Percentiles rank a stretch among this genome's conserved stretches.
Conservation (phyloP, 1,140 invertebrate species). For the Drosophila funebris region DNA sequence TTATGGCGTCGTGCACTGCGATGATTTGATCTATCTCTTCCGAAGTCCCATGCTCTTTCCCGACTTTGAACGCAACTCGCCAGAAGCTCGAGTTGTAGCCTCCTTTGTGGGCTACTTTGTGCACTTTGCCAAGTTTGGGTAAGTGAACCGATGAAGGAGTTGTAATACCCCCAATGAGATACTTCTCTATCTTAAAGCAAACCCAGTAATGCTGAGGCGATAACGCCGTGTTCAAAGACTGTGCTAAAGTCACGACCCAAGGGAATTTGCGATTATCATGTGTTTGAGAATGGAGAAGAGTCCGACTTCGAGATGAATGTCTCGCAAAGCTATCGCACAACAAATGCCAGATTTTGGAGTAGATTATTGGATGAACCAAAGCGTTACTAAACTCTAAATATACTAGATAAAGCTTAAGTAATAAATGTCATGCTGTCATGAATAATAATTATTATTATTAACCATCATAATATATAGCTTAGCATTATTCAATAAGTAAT, state of each 20-base stretch:
- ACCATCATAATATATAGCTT: neutral
- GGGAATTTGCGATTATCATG: slow-evolving; percentile 73
- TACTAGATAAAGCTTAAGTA: neutral
- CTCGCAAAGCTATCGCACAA: slow-evolving; percentile 39
- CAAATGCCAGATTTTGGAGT: slow-evolving; percentile 56
- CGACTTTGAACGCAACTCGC: slow-evolving; percentile 62
- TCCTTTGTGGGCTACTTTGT: slow-evolving; percentile 66
- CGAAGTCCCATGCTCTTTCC: slow-evolving; percentile 70
- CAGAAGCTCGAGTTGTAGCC: slow-evolving; percentile 53
- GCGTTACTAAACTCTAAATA: neutral
- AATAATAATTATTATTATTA: too few species aligned
- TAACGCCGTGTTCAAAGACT: slow-evolving; percentile 38
- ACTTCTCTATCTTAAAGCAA: slow-evolving; percentile 29
- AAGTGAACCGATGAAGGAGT: neutral
- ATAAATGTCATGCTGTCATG: neutral
- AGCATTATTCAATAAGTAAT: neutral
- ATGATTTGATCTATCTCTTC: slow-evolving; percentile 79
- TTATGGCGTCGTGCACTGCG: slow-evolving; percentile 78
- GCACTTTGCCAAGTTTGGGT: slow-evolving; percentile 73
- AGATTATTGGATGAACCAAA: slow-evolving; percentile 42
- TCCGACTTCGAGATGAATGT: slow-evolving; percentile 30
- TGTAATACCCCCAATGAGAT: too few species aligned
- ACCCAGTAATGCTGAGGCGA: slow-evolving; percentile 28
- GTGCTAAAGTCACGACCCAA: slow-evolving; percentile 47
- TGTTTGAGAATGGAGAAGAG: slow-evolving; percentile 53